Base-by-base conservation (phyloP, 2,113 vertebrate species). In the Struthio camelus region DNA sequence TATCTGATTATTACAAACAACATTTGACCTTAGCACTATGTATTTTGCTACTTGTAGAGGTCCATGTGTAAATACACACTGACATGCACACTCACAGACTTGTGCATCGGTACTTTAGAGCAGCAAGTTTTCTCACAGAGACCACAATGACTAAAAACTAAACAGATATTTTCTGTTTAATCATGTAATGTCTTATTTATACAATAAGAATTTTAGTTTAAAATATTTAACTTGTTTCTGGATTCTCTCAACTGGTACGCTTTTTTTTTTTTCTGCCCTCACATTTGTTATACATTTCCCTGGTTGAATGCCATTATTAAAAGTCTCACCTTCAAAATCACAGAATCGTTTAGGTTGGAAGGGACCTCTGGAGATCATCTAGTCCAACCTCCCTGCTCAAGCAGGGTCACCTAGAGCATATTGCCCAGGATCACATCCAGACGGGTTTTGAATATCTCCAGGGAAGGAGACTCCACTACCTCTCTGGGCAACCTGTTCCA, bases 201-300 rank as follows among this genome's bases (percentile, higher is more conserved):
- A 94, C 48, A 89, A 54, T 15, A 19, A 85, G 56, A 86, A n/a
- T 88, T 97, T 72, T 72, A 93, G n/a, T 93, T 96, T 96, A 89
- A 97, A 97, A 97, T 94, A 96, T 95, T 97, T 97, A 94, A 70
- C 85, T 97, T 93, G 30, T 85, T 95, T 85, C 89, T 96, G 85
- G 72, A 56, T 95, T 93, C 65, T 80, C 24, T 93, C 93, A 93
- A 72, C n/a, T 62, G 9, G 4, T 40, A 15, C 48, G 23, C 7
- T 78, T 6, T 90, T 86, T 62, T n/a, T 67, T n/a, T 83, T 65
- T 92, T 76, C 58, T 80, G n/a, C 61, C 62, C 7, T 66, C 34
- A 51, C 19, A 64, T 84, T 94, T 94, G 70, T 96, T 86, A 88
- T 84, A 89, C 48, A 61, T 90, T 93, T 88, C 38, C 54, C 20